A percentile compares a stretch with the other conserved stretches of the same genome.
phyloP scores from a whole-genome alignment of 1,140 invertebrate species.

The Drosophila lacertosa region DNA sequence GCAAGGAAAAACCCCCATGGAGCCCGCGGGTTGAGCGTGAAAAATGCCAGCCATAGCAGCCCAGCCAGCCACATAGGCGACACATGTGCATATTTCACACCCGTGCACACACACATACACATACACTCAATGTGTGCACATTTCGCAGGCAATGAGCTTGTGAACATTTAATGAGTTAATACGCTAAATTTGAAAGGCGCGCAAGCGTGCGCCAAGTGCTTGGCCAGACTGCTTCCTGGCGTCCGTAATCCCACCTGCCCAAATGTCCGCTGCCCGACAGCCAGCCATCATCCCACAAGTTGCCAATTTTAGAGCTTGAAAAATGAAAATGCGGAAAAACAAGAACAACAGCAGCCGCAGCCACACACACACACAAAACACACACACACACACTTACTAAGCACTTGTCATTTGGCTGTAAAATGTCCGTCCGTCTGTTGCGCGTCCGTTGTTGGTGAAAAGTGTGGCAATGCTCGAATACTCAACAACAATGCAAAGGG shows the following conservation, averaged over 20 bases:
- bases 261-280: background rate
- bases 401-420: conserved; percentile 72
- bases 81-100: conserved; percentile 70
- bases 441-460: conserved; percentile 42
- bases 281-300: conserved; percentile 36
- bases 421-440: conserved; percentile 39
- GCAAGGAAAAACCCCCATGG: conserved; percentile 25
- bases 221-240: conserved; percentile 36
- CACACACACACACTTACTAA: conserved; percentile 21
- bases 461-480: conserved; percentile 60
- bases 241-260: conserved; percentile 41
- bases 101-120: conserved; percentile 29
- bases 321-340: conserved; percentile 49
- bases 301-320: conserved; percentile 52
- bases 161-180: conserved; percentile 81
- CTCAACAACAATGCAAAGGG: conserved; percentile 48
- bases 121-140: conserved; percentile 65
- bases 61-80: conserved; percentile 25
- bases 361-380: conserved; percentile 20
- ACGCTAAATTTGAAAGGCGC: conserved; percentile 75
- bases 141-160: conserved; percentile 79
- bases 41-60: conserved; percentile 30
- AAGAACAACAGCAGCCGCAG: conserved; percentile 11
- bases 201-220: conserved; percentile 74
- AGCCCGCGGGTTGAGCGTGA: conserved; percentile 37